Base-by-base conservation (phyloP, 2,797 vertebrate genomes). In the Hoplostethus atlanticus region DNA sequence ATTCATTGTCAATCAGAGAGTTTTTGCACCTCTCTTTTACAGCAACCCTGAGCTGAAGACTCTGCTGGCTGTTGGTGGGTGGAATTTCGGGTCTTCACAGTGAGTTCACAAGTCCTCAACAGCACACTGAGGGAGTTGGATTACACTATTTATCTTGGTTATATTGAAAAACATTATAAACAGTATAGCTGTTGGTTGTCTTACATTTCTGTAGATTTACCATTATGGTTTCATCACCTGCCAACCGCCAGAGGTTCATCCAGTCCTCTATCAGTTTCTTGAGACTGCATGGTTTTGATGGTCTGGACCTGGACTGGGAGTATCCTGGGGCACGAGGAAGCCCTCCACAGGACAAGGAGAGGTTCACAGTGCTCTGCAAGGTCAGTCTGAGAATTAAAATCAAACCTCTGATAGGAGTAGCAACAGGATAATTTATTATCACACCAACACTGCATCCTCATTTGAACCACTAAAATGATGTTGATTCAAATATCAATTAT, bases 301-400 rank as follows among this genome's bases (percentile, higher is more conserved):
- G 95, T 0, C 87, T 96, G 53, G 95, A 96, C 56, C 82, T 97
- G 61, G 95, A 96, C 86, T 96, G 95, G 94, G 89, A 96, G 81
- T 96, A 95, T 76, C 96, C 95, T 8, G 95, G 93, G 42, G 36
- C 92, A 2, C 80, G 94, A 73, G 95, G 95, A 58, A 96, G 95
- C 71, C 96, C 94, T 5, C 58, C 28, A 0, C 69, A 71, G 57
- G 95, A 96, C 84, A 94, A 95, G 53, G 51, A 82, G 66, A 91
- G 81, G 63, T 96, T 94, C 75, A 92, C 94, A 30, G 8, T 84
- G 61, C 86, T 97, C 40, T 91, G 92, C 63, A 72, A 92, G 88
- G 95, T 95, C 17, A 63, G 81, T 50, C 12, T 53, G 13, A 16
- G 57, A 52, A 58, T 36, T 9, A 13, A 36, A 16, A 52, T 50